A percentile compares a stretch with the other conserved stretches of the same genome.
These are phyloP conservation scores for Xenentodon cancila DNA, from an alignment of 2,797 vertebrate species.

Conservation along the genomic window DNA sequence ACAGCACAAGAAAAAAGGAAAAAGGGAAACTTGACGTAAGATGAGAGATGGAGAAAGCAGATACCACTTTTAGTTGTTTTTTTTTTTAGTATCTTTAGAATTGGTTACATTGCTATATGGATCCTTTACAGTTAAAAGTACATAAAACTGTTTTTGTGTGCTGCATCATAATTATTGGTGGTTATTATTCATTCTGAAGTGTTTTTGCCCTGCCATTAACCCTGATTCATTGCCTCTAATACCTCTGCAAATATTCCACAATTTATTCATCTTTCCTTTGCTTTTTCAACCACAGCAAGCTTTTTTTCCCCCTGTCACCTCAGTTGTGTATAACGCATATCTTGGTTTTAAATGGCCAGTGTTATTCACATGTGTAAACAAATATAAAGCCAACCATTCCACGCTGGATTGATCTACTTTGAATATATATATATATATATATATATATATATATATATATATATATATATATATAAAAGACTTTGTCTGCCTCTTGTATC, in stretches of 20 bases:
- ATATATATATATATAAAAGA: background rate
- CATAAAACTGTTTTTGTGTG: constrained; percentile 64
- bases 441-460: too few relatives aligned
- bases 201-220: constrained; percentile 65
- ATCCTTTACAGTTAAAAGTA: constrained; percentile 54
- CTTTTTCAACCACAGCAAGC: constrained; percentile 36
- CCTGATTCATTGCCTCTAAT: constrained; percentile 70
- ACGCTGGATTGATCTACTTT: constrained; percentile 12
- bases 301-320: background rate
- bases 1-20: background rate
- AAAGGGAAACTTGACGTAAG: background rate
- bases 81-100: constrained; percentile 21
- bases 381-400: constrained; percentile 47
- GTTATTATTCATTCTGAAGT: constrained; percentile 72
- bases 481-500: constrained; percentile 34
- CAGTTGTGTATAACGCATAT: constrained; percentile 51
- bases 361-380: constrained; percentile 60
- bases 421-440: too few relatives aligned
- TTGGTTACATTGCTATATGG: constrained; percentile 41
- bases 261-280: constrained; percentile 64
- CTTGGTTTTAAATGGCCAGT: constrained; percentile 60
- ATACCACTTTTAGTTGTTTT: background rate
- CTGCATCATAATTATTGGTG: constrained; percentile 63
- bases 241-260: constrained; percentile 66
- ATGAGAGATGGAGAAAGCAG: background rate